phyloP scores from a whole-genome alignment of 92 coral and sea anemone species.

The Heliopora coerulea region DNA sequence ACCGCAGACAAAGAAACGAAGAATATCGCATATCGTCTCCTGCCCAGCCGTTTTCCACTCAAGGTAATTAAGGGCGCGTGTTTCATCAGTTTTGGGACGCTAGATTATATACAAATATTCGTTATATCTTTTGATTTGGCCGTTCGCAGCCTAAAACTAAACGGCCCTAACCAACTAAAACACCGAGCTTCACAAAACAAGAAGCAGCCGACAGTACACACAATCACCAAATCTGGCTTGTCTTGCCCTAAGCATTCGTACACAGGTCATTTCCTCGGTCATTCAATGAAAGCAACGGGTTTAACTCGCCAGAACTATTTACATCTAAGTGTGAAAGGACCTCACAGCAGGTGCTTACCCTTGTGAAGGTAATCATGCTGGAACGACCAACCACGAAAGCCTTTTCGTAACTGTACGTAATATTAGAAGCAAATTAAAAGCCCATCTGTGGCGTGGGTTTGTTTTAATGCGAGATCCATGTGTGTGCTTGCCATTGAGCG shows the following conservation, averaged over 20 bases:
- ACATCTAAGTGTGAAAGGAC: not conserved
- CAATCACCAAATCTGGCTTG: too few species aligned
- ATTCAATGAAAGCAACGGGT: not conserved
- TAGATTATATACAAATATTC: too few species aligned
- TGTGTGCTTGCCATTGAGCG: not conserved
- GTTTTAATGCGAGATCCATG: not conserved
- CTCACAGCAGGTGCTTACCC: not conserved
- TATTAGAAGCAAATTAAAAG: not conserved
- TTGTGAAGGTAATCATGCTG: not conserved
- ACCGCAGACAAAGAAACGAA: conserved; percentile 3
- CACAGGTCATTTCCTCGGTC: not conserved
- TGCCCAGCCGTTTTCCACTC: too few species aligned
- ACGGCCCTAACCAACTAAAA: too few species aligned
- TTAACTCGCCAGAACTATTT: not conserved
- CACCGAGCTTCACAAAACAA: too few species aligned
- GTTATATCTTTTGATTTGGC: not conserved
- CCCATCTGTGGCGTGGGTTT: not conserved
- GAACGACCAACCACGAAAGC: not conserved
- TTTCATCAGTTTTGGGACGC: too few species aligned
- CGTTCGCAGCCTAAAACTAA: too few species aligned
- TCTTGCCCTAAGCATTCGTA: not conserved
- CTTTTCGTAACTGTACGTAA: not conserved
- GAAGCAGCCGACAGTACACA: too few species aligned
- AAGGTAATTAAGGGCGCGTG: too few species aligned
- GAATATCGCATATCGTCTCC: conserved; percentile 2